Evolutionary conservation across 2,113 vertebrate species (phyloP).

Genomic region (Brienomyrus longianalis): DNA sequence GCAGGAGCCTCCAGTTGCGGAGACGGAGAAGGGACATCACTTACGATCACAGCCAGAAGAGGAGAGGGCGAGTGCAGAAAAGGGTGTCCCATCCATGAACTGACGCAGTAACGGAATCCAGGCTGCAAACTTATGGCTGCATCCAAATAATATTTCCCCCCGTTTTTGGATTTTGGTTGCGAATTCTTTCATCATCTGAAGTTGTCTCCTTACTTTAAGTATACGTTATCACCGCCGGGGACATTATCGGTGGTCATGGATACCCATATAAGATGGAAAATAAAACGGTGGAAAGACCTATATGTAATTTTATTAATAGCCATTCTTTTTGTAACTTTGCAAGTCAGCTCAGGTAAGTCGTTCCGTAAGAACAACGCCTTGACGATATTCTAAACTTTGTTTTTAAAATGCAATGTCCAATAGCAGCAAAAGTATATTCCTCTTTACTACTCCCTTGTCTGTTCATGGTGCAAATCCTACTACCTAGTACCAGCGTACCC

Average conservation of each 20-base stretch:
- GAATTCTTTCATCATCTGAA: slow-evolving; percentile 44
- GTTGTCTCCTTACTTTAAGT: slow-evolving; percentile 38
- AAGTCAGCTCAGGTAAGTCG: slow-evolving; percentile 66
- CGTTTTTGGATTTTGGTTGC: slow-evolving; percentile 43
- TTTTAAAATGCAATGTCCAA: neutral
- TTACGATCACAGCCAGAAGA: slow-evolving; percentile 47
- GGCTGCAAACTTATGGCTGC: slow-evolving; percentile 62
- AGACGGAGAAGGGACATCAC: slow-evolving; percentile 47
- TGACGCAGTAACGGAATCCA: slow-evolving; percentile 36
- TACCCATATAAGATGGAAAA: slow-evolving; percentile 71
- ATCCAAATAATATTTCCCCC: slow-evolving; percentile 56
- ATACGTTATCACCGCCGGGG: slow-evolving; percentile 53
- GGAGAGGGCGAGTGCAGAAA: slow-evolving; percentile 49
- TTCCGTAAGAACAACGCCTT: neutral
- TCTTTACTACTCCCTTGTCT: neutral
- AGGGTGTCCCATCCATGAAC: slow-evolving; percentile 49
- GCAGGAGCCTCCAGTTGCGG: slow-evolving; percentile 52
- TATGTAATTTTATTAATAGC: slow-evolving; percentile 55
- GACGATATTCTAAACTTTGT: neutral
- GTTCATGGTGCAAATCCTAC: neutral
- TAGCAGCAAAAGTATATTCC: neutral
- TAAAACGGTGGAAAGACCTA: slow-evolving; percentile 66
- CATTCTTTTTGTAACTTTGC: slow-evolving; percentile 60
- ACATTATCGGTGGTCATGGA: slow-evolving; percentile 65
- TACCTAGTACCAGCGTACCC: neutral